Conservation (phyloP, 2,113 vertebrate genomes). For the Nothoprocta perdicaria region DNA sequence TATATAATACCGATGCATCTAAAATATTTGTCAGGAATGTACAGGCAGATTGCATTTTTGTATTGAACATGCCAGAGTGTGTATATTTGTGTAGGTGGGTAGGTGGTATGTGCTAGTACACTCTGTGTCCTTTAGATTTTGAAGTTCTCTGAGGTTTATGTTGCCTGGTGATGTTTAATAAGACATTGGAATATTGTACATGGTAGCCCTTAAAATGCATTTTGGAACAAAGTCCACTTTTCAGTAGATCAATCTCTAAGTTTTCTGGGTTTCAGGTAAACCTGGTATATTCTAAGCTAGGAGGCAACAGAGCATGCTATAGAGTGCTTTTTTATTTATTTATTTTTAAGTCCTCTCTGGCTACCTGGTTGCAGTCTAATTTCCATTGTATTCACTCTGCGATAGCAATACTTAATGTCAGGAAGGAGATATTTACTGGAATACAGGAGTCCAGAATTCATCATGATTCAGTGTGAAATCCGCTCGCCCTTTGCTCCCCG, state of each 20-base stretch:
- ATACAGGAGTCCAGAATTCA: slow-evolving; percentile 85
- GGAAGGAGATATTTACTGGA: slow-evolving; percentile 83
- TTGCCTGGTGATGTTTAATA: not conserved
- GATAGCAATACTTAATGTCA: slow-evolving; percentile 79
- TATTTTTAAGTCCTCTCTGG: not conserved
- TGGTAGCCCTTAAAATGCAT: not conserved
- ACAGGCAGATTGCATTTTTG: not conserved
- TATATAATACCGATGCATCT: not conserved
- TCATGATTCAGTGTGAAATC: slow-evolving; percentile 88
- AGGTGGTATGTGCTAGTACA: not conserved
- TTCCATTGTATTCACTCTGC: slow-evolving; percentile 77
- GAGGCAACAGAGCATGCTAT: not conserved
- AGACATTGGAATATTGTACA: not conserved
- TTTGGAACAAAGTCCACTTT: not conserved
- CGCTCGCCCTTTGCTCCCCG: slow-evolving; percentile 83
- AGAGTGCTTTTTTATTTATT: not conserved
- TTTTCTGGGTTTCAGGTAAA: not conserved
- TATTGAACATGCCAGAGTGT: not conserved
- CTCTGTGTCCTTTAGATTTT: not conserved
- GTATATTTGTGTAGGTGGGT: not conserved
- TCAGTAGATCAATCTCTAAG: not conserved
- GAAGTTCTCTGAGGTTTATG: slow-evolving; percentile 20
- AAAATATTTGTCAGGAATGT: not conserved
- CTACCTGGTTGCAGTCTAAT: slow-evolving; percentile 61
- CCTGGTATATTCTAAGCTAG: slow-evolving; percentile 1